Conservation (phyloP, 1,140 invertebrate genomes). For the Bombus fervidus region DNA sequence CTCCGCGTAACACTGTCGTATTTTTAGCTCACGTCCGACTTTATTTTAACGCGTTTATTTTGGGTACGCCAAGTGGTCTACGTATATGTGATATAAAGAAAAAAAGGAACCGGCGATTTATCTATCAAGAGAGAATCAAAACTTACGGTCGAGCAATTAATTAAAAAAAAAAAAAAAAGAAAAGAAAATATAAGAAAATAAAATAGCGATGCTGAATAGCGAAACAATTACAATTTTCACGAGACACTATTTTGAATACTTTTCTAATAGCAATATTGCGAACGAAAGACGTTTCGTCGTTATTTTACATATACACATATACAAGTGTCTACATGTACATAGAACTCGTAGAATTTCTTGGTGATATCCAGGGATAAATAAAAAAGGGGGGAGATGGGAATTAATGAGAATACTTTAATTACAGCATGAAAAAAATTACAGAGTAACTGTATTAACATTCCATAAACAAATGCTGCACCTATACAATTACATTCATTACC, state of each 20-base stretch:
- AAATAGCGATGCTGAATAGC: neutral
- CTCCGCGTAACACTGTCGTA: constrained; percentile 41
- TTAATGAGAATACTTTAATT: constrained; percentile 76
- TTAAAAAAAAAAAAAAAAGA: neutral
- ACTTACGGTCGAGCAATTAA: no score
- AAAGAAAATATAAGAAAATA: neutral
- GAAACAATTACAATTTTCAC: neutral
- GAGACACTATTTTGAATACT: no score
- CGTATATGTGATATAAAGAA: neutral
- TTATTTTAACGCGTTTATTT: constrained; percentile 40
- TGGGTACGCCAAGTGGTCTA: neutral
- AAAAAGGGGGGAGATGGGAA: constrained; percentile 61
- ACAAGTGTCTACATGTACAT: neutral
- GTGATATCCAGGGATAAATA: constrained; percentile 28
- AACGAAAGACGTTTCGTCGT: neutral
- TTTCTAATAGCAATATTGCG: neutral
- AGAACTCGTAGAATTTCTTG: neutral
- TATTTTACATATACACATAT: constrained; percentile 13
- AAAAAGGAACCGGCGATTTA: neutral
- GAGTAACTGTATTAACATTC: constrained; percentile 77
- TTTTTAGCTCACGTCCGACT: constrained; percentile 40
- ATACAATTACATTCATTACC: constrained; percentile 75
- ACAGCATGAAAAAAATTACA: constrained; percentile 74
- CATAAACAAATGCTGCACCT: constrained; percentile 76
- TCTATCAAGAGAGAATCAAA: neutral